Evolutionary conservation across 1,140 invertebrate genomes (phyloP).

Genomic region (Tetranychus cinnabarinus): DNA sequence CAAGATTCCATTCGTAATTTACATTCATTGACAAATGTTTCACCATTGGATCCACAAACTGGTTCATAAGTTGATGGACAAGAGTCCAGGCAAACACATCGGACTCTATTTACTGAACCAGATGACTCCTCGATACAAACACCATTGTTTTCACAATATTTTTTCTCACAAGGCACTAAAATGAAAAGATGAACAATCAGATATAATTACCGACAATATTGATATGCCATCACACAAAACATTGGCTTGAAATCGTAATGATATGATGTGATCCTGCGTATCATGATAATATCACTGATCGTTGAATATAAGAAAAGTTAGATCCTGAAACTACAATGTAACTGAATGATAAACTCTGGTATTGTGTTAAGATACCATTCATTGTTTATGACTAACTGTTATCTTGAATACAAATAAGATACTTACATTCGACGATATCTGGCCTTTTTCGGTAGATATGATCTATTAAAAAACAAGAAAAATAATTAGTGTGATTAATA

Average conservation of each 20-base stretch:
- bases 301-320: too few relatives aligned
- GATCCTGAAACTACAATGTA: too few relatives aligned
- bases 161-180: conserved; percentile 14
- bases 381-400: too few relatives aligned
- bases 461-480: conserved; percentile 1
- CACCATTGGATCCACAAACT: conserved; percentile 28
- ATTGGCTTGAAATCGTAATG: too few relatives aligned
- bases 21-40: conserved; percentile 41
- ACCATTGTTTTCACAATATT: conserved; percentile 13
- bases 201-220: neutral
- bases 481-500: too few relatives aligned
- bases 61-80: conserved; percentile 13
- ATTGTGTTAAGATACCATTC: too few relatives aligned
- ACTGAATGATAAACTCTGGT: too few relatives aligned
- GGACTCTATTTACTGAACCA: neutral
- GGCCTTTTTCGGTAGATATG: conserved; percentile 7
- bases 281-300: too few relatives aligned
- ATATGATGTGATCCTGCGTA: too few relatives aligned
- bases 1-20: conserved; percentile 42
- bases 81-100: conserved; percentile 13
- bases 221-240: too few relatives aligned
- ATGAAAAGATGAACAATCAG: neutral
- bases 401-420: too few relatives aligned
- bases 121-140: conserved; percentile 11
- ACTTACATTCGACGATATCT: conserved; percentile 10